These are phyloP conservation scores for Molossus alvarezi DNA, from an alignment of 2,797 vertebrate genomes.

Conservation along the genomic window DNA sequence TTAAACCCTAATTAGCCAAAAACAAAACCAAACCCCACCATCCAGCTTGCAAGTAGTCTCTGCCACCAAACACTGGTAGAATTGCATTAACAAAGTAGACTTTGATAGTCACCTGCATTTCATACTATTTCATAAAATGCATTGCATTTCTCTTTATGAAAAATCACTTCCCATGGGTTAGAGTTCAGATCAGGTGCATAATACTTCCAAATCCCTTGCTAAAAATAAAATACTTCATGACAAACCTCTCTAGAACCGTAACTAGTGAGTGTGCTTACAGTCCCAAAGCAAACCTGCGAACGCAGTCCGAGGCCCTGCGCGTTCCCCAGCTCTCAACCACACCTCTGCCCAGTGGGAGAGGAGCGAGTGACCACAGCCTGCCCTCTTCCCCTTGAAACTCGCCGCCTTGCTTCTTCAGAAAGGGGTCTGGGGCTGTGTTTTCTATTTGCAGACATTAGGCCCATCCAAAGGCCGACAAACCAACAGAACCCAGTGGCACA, in stretches of 20 bases:
- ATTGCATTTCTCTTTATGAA: slow-evolving; percentile 74
- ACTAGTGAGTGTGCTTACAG: slow-evolving; percentile 20
- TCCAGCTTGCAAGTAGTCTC: slow-evolving; percentile 17
- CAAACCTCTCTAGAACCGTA: slow-evolving; percentile 47
- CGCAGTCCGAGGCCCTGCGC: background rate
- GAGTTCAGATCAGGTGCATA: slow-evolving; percentile 70
- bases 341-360: background rate
- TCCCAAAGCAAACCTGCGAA: slow-evolving; percentile 47
- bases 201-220: slow-evolving; percentile 77
- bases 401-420: background rate
- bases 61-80: background rate
- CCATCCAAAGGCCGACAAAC: background rate
- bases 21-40: background rate
- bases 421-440: background rate
- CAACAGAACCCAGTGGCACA: background rate
- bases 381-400: background rate
- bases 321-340: background rate
- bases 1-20: slow-evolving; percentile 56
- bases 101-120: slow-evolving; percentile 65
- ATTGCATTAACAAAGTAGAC: slow-evolving; percentile 73
- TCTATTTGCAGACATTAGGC: background rate
- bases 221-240: slow-evolving; percentile 75
- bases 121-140: slow-evolving; percentile 73
- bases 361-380: background rate
- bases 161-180: slow-evolving; percentile 75